Evolutionary conservation across 2,888 invertebrate genomes (phyloP).

Genomic region (Cistogaster globosa): DNA sequence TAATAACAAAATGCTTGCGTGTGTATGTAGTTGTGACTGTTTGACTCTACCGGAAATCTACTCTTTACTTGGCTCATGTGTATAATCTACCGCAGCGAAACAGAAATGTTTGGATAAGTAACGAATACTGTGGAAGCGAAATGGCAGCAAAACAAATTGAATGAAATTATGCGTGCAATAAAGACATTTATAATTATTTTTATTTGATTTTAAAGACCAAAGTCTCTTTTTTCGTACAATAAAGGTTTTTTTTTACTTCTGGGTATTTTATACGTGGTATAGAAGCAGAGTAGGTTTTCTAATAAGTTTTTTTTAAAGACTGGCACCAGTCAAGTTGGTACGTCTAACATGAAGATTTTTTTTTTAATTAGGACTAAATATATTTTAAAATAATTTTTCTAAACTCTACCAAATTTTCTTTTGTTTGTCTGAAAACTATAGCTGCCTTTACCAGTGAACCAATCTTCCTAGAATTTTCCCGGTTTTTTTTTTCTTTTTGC

Average conservation of each 20-base stretch:
- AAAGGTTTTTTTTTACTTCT: not conserved
- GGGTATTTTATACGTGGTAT: no score
- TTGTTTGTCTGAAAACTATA: no score
- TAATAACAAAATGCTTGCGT: not conserved
- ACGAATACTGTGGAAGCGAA: conserved; percentile 19
- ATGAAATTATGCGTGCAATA: conserved; percentile 79
- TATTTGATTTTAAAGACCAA: conserved; percentile 57
- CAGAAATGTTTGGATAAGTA: not conserved
- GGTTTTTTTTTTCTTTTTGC: no score
- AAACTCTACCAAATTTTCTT: no score
- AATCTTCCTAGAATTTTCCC: no score
- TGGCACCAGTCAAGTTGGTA: no score
- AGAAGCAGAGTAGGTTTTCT: no score
- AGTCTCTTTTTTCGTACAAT: not conserved
- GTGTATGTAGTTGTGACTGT: not conserved
- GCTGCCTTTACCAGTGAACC: no score
- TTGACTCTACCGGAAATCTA: conserved; percentile 39
- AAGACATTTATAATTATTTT: conserved; percentile 75
- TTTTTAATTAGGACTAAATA: no score
- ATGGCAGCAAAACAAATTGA: conserved; percentile 53
- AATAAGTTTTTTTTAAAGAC: no score
- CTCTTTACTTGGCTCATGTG: not conserved
- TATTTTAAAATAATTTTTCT: no score
- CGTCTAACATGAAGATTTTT: no score
- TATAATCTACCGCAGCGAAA: conserved; percentile 25